Conservation (phyloP, 2,888 invertebrate genomes). For the Caenorhabditis virilis region DNA sequence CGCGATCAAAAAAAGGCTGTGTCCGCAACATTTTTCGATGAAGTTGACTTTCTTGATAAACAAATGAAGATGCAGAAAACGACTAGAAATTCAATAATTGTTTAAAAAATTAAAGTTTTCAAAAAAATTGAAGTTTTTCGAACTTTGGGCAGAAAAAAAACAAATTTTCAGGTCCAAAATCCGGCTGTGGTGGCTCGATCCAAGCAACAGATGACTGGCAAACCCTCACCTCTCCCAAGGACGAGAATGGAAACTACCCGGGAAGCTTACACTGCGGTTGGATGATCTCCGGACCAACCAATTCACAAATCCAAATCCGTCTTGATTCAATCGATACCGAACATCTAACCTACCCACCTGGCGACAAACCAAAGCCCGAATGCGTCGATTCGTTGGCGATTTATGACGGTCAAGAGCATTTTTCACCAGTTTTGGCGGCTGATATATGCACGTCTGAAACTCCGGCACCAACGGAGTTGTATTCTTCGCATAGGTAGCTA, state of each 20-base stretch:
- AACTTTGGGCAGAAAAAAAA: too few relatives aligned
- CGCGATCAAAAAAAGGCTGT: too few relatives aligned
- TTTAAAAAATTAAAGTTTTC: too few relatives aligned
- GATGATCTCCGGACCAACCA: constrained; percentile 44
- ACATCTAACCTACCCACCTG: constrained; percentile 24
- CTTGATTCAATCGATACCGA: constrained; percentile 42
- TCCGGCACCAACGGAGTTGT: constrained; percentile 7
- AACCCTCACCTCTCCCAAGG: constrained; percentile 49
- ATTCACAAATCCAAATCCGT: constrained; percentile 34
- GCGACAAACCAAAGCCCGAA: constrained; percentile 14
- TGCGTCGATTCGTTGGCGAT: constrained; percentile 46
- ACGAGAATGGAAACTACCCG: constrained; percentile 49
- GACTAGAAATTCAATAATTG: too few relatives aligned
- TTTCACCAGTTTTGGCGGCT: constrained; percentile 51
- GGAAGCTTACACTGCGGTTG: constrained; percentile 59
- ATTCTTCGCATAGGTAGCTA: constrained; percentile 37
- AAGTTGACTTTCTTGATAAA: too few relatives aligned
- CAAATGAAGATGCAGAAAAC: too few relatives aligned
- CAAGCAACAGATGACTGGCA: constrained; percentile 55
- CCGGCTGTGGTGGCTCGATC: constrained; percentile 64
- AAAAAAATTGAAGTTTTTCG: too few relatives aligned
- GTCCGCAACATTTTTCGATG: too few relatives aligned
- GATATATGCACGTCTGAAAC: constrained; percentile 40
- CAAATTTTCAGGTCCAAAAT: constrained; percentile 41
- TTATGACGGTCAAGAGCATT: constrained; percentile 61